These are phyloP conservation scores for Charina bottae DNA, from an alignment of 2,113 vertebrate genomes.

Conservation along the genomic window DNA sequence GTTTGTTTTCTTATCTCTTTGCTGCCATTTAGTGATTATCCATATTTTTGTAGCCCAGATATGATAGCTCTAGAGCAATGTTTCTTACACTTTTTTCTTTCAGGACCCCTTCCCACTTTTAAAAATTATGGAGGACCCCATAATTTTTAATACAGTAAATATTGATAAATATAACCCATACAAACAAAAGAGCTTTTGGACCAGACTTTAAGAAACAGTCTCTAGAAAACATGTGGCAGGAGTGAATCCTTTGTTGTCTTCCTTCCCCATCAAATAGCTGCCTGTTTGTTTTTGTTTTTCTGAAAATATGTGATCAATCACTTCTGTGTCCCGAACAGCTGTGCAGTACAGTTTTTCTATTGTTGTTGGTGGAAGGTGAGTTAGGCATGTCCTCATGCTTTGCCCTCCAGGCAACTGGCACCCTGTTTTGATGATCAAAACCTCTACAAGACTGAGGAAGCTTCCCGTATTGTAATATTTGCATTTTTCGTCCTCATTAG, in stretches of 20 bases:
- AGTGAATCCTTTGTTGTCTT: neutral
- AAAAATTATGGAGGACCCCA: neutral
- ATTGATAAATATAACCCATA: neutral
- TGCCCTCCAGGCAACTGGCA: conserved; percentile 12
- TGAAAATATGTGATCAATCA: neutral
- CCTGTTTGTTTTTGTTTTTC: neutral
- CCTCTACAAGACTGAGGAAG: neutral
- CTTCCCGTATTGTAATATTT: conserved; percentile 31
- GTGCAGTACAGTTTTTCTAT: rapidly evolving
- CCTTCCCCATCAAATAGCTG: neutral
- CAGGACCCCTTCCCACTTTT: neutral
- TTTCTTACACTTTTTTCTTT: neutral
- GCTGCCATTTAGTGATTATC: neutral
- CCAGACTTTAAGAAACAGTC: neutral
- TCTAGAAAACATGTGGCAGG: neutral
- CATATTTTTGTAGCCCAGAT: neutral
- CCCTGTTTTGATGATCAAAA: neutral
- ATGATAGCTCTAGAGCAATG: neutral
- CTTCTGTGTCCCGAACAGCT: neutral
- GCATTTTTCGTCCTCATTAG: conserved; percentile 41
- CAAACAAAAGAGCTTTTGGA: neutral
- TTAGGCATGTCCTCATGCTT: neutral
- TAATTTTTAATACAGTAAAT: neutral
- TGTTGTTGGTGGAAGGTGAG: neutral
- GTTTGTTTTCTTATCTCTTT: neutral